These are phyloP conservation scores for Mesorhabditis belari DNA, from an alignment of 2,888 invertebrate genomes.

Conservation along the genomic window DNA sequence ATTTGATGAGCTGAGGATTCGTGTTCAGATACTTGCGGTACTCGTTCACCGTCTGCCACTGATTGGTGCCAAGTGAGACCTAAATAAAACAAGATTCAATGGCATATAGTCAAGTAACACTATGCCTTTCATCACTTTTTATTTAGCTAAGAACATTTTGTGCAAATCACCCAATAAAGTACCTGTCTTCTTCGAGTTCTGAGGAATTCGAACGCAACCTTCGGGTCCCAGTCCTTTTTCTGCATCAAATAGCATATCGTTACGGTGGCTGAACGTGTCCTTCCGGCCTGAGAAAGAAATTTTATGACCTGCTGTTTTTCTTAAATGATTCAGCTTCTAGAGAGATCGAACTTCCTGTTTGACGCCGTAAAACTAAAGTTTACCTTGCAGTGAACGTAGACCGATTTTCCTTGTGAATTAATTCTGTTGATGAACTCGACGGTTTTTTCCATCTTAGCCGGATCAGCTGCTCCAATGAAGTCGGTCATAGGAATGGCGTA, in stretches of 20 bases:
- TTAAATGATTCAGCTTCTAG: too few species aligned
- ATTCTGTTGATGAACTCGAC: constrained; percentile 50
- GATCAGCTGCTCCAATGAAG: too few species aligned
- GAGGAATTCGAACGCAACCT: constrained; percentile 43
- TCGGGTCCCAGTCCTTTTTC: constrained; percentile 53
- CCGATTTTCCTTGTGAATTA: constrained; percentile 61
- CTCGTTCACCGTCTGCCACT: constrained; percentile 46
- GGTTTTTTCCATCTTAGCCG: too few species aligned
- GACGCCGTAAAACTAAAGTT: too few species aligned
- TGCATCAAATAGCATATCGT: constrained; percentile 91
- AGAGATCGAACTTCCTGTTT: too few species aligned
- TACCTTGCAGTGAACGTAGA: constrained; percentile 97
- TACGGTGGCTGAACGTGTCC: constrained; percentile 90
- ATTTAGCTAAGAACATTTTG: too few species aligned
- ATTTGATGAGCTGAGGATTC: too few species aligned
- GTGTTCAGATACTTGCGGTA: constrained; percentile 40
- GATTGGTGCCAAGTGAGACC: constrained; percentile 38
- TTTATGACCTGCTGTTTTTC: too few species aligned
- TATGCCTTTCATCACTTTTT: too few species aligned
- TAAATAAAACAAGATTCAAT: constrained; percentile 6
- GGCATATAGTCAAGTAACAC: neutral
- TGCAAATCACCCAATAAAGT: too few species aligned
- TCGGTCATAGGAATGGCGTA: constrained; percentile 48
- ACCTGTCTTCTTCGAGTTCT: constrained; percentile 33
- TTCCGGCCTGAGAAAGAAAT: constrained; percentile 69